phyloP scores from a whole-genome alignment of 2,888 invertebrate species.

The Ceraclea dissimilis region DNA sequence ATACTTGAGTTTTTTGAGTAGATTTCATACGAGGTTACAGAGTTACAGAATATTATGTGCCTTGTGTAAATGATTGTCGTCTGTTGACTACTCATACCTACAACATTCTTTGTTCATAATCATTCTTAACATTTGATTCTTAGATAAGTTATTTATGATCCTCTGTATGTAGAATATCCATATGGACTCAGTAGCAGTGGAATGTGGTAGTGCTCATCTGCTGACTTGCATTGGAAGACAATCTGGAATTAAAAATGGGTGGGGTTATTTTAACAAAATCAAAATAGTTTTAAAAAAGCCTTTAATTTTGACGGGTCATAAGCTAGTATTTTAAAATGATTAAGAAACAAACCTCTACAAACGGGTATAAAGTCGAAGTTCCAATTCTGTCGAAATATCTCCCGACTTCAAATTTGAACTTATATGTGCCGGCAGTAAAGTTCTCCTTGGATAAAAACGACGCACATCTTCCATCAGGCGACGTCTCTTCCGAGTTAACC shows the following conservation, averaged over 20 bases:
- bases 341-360: conserved; percentile 55
- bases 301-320: too few species aligned
- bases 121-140: neutral
- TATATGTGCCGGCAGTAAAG: conserved; percentile 62
- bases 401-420: conserved; percentile 64
- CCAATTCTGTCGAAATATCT: conserved; percentile 57
- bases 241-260: conserved; percentile 49
- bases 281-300: too few species aligned
- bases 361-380: conserved; percentile 64
- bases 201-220: conserved; percentile 63
- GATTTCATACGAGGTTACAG: neutral
- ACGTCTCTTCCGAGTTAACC: conserved; percentile 56
- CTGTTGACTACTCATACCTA: neutral
- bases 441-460: conserved; percentile 53
- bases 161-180: conserved; percentile 72
- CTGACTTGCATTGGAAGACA: conserved; percentile 57
- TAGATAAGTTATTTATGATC: conserved; percentile 39
- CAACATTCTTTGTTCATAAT: neutral
- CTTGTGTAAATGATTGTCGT: too few species aligned
- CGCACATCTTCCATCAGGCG: conserved; percentile 57
- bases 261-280: conserved; percentile 3
- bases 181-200: conserved; percentile 68
- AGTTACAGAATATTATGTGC: neutral
- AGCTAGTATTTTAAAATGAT: too few species aligned
- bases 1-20: too few species aligned